phyloP scores from a whole-genome alignment of 1,140 invertebrate species.

The Batillaria attramentaria region DNA sequence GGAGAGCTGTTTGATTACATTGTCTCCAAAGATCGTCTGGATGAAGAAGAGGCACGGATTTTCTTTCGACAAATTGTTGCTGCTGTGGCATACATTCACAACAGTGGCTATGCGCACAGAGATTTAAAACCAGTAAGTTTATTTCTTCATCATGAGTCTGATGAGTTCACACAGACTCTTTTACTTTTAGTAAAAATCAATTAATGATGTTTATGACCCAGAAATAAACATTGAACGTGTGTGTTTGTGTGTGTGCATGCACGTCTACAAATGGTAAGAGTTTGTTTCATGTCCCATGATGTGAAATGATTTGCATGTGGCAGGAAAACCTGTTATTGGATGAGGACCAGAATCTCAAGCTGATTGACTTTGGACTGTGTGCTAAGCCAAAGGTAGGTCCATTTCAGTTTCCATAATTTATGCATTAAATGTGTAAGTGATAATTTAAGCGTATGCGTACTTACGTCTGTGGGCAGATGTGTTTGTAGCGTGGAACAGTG shows the following conservation, averaged over 20 bases:
- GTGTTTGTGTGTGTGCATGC: not conserved
- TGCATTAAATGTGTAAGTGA: too few relatives aligned
- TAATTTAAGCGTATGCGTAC: too few relatives aligned
- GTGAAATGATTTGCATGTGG: not conserved
- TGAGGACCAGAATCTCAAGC: slow-evolving; percentile 83
- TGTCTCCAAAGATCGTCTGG: slow-evolving; percentile 81
- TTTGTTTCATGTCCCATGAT: not conserved
- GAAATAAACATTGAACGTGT: not conserved
- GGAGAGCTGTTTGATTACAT: slow-evolving; percentile 91
- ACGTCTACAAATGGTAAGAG: too few relatives aligned
- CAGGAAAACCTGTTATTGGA: slow-evolving; percentile 88
- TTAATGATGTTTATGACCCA: not conserved
- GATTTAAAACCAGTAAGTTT: slow-evolving; percentile 85
- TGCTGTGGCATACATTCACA: slow-evolving; percentile 85
- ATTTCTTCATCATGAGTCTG: too few relatives aligned
- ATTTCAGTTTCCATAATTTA: too few relatives aligned
- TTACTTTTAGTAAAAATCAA: not conserved
- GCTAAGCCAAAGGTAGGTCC: slow-evolving; percentile 79
- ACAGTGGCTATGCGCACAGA: slow-evolving; percentile 83
- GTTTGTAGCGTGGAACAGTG: too few relatives aligned
- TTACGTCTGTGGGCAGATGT: too few relatives aligned
- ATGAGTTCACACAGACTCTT: too few relatives aligned
- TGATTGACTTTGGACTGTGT: slow-evolving; percentile 93
- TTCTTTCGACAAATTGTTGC: slow-evolving; percentile 87
- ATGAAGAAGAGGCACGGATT: slow-evolving; percentile 80